phyloP scores from a whole-genome alignment of 2,113 vertebrate genomes.

The Brienomyrus brachyistius region DNA sequence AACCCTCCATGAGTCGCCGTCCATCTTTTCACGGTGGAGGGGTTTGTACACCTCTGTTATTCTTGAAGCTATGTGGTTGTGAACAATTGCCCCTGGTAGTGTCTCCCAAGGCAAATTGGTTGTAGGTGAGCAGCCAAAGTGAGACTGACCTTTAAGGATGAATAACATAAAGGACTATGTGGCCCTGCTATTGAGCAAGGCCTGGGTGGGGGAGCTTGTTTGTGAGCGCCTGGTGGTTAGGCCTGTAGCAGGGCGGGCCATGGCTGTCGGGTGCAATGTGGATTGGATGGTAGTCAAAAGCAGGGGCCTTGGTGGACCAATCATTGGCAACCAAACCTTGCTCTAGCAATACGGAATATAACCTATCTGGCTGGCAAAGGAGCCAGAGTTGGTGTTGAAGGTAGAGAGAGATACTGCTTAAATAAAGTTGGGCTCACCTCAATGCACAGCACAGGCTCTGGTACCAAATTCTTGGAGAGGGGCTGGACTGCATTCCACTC shows the following conservation, averaged over 20 bases:
- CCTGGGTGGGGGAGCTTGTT: background rate
- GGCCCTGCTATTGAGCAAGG: background rate
- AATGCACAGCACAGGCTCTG: too few relatives aligned
- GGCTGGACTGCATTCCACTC: background rate
- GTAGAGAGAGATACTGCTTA: background rate
- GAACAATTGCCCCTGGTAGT: background rate
- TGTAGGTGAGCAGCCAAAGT: background rate
- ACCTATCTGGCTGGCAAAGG: background rate
- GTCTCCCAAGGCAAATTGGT: background rate
- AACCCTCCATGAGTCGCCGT: background rate
- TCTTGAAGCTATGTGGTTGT: background rate
- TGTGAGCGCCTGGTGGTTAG: background rate
- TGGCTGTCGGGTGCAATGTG: background rate
- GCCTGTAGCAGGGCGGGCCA: background rate
- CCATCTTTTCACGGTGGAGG: background rate
- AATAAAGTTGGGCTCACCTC: background rate
- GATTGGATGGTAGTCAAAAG: background rate
- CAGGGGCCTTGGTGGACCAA: background rate
- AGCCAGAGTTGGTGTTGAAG: background rate
- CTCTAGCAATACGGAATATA: background rate
- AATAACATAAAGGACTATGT: background rate
- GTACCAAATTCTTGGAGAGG: background rate
- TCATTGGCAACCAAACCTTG: background rate
- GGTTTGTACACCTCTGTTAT: background rate
- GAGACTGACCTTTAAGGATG: background rate